phyloP scores from a whole-genome alignment of 2,888 invertebrate genomes.

The Hirtodrosophila duncani region DNA sequence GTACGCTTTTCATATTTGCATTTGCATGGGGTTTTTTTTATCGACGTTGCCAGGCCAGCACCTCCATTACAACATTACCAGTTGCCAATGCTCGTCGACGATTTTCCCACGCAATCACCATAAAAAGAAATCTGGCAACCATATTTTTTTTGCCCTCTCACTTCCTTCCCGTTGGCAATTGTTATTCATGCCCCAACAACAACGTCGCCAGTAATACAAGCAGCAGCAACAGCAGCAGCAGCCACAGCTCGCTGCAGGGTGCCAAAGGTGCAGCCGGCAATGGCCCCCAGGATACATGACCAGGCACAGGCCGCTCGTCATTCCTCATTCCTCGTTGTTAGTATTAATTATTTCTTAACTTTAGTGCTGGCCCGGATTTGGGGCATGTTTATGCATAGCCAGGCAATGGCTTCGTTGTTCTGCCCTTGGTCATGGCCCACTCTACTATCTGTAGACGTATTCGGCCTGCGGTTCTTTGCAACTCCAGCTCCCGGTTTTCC shows the following conservation, averaged over 20 bases:
- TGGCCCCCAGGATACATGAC: constrained; percentile 1
- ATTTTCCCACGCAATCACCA: constrained; percentile 67
- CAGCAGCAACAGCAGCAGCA: constrained; percentile 11
- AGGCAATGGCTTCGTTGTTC: neutral
- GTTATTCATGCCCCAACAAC: constrained; percentile 60
- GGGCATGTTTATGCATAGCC: constrained; percentile 43
- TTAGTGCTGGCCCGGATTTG: constrained; percentile 16
- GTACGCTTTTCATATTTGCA: constrained; percentile 63
- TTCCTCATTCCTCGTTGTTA: constrained; percentile 41
- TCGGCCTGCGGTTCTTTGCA: constrained; percentile 20
- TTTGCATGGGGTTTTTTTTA: constrained; percentile 51
- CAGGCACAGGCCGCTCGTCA: constrained; percentile 27
- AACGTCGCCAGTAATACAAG: too few species aligned
- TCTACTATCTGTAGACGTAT: constrained; percentile 7
- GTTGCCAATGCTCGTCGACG: constrained; percentile 14
- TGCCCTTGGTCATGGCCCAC: constrained; percentile 8
- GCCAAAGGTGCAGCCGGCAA: constrained; percentile 18
- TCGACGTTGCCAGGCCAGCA: constrained; percentile 26
- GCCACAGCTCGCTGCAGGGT: constrained; percentile 2
- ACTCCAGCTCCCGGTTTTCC: constrained; percentile 20
- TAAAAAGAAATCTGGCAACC: constrained; percentile 55
- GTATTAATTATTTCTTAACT: constrained; percentile 63
- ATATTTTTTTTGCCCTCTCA: constrained; percentile 27
- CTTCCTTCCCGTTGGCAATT: constrained; percentile 44
- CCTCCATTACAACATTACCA: constrained; percentile 23